Evolutionary conservation across 1,140 invertebrate genomes (phyloP), one percentile per base, ranked within the genome.

Genomic region (Calephelis virginiensis): DNA sequence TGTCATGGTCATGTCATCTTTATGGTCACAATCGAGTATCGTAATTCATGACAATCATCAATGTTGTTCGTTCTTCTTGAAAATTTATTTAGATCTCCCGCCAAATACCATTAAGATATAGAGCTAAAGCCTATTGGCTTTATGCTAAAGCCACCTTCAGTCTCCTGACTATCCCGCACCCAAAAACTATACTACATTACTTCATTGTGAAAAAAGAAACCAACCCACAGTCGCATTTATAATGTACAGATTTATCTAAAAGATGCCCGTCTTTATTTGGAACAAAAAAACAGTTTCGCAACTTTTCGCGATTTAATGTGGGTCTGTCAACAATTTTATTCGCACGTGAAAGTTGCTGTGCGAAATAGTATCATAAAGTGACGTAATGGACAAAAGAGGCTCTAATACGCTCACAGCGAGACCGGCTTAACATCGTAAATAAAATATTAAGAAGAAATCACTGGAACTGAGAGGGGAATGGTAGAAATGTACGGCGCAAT

Each of bases 371-470:
- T 80, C 82, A 82, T 86, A 86, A 84, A 86, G 74, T 80, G 79
- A 72, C 72, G 79, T 86, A 84, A 86, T 81, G 78, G 78, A 79
- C 78, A 77, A 78, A 78, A 78, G 78, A 78, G 72, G 70, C 70
- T 77, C 77, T 82, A 83, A 83, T 80, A 76, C 81, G 78, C 81
- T 72, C 69, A 72, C 74, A 74, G 73, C 71, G 73, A 78, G 77
- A 76, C 77, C 73, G 77, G 72, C 81, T 85, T 84, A 83, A 81
- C 81, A 77, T 78, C 78, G 75, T 87, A 84, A 87, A 87, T 87
- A 87, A 85, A 83, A 84, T 87, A 87, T 87, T 78, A 85, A 81
- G 77, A 82, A 80, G 84, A 81, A 85, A 85, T 87, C 85, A 85
- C 80, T 75, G 80, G 77, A 75, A 78, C 73, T 64, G 67, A 68